These are phyloP conservation scores for Xenus cinereus DNA, from an alignment of 2,113 vertebrate species.

Conservation along the genomic window DNA sequence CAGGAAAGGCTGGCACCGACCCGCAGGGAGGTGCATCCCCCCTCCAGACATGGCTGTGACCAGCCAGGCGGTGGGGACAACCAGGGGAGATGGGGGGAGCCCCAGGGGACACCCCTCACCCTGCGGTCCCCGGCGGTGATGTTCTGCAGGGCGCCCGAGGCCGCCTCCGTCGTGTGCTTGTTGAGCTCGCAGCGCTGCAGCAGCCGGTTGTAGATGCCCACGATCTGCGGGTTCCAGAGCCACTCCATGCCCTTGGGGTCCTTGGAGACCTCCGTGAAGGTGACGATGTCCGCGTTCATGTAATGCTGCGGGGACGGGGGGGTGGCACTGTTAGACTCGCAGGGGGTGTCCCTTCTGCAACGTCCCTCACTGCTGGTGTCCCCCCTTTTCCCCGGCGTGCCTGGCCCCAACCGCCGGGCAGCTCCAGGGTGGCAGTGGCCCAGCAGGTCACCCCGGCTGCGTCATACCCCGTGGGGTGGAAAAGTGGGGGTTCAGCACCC, in stretches of 20 bases:
- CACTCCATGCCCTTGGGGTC: constrained; percentile 91
- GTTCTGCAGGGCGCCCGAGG: constrained; percentile 90
- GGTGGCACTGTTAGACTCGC: accelerated
- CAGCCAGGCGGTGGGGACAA: accelerated
- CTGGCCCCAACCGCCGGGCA: background rate
- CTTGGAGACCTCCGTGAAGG: constrained; percentile 86
- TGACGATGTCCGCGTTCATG: constrained; percentile 78
- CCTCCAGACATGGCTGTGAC: accelerated
- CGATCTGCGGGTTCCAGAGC: constrained; percentile 93
- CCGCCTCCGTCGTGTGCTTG: constrained; percentile 83
- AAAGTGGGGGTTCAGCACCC: background rate
- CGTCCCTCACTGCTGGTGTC: accelerated
- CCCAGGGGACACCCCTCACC: constrained; percentile 61
- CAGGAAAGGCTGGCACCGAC: background rate
- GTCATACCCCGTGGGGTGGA: accelerated
- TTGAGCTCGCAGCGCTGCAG: constrained; percentile 85
- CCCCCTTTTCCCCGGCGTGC: background rate
- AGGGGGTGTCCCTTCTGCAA: accelerated
- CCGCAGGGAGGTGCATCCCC: background rate
- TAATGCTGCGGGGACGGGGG: constrained; percentile 51
- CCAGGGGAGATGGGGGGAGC: accelerated
- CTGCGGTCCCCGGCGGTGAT: constrained; percentile 88
- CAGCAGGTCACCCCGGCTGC: background rate
- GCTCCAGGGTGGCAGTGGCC: background rate
- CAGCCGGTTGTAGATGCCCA: constrained; percentile 85